Base-by-base conservation (phyloP, 2,888 invertebrate genomes). In the Apotomis turbidana region DNA sequence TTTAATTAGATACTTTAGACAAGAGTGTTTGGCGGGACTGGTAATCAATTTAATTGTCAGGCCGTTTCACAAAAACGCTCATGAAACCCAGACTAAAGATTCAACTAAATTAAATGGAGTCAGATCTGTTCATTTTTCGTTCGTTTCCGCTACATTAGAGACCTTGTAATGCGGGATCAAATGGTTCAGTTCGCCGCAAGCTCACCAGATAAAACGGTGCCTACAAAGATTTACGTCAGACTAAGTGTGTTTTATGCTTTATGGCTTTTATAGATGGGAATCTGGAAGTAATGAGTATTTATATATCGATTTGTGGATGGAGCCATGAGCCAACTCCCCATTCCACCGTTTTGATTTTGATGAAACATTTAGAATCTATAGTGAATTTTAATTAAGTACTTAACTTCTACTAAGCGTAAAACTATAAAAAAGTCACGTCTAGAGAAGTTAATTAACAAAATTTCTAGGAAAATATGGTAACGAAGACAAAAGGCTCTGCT, bases 221-320 rank as follows among this genome's bases (percentile, higher is more conserved):
- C 63, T 62, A 13, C 59, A 13, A 52, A 68, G 71, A 71, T 71
- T 71, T 68, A 71, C 67, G 57, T 57, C 38, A 13, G 71, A 67
- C 71, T 67, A 68, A 68, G 71, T 68, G 67, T 71, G 67, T 67
- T 62, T 68, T 71, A 67, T 71, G 61, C 57, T 71, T 71, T 71
- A 71, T 71, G 67, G 71, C 41, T 62, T 64, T 62, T 64, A 27
- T 66, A 66, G 66, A 66, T 66, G 66, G 66, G 55, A 57, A 27
- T 57, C 66, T 66, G 55, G 27, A 66, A 66, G 27, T 64, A 64
- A 64, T 64, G 64, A 64, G 55, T 55, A 55, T 64, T 54, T 64
- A 27, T 64, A 27, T 41, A 41, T 41, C 41, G 5, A 41, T 41
- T 64, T 64, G 55, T 64, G 55, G 44, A 6, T 41, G 6, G 6